Evolutionary conservation across 1,140 invertebrate genomes (phyloP), one percentile per base, ranked within the genome.

Genomic region (Drosophila nigromelanica): DNA sequence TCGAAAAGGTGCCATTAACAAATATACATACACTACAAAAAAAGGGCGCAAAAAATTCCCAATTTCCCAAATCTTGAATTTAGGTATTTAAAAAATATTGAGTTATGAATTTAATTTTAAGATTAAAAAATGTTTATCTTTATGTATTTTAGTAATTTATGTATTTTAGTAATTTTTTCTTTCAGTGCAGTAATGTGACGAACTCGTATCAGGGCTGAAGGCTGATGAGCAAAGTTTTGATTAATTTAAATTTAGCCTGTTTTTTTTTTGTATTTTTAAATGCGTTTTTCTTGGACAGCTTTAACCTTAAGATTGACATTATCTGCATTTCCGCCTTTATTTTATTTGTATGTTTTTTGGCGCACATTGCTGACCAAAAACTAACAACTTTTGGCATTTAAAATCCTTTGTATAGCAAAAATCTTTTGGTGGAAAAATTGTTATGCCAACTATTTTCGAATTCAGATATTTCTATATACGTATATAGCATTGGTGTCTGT

Each of bases 211-310:
- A 11, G 35, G 7, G 33, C 14, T 33, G 37, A 10, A 60, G 58
- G 40, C 55, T 79, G 78, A 78, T 86, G 78, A 59, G 62, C 56
- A 86, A 86, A 86, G 78, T 86, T 86, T 87, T 78, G 66, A 64
- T 86, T 82, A 87, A 56, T 82, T 86, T 87, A 69, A 81, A 71
- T 67, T 63, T 62, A 50, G 27, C 24, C 12, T 1, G 30, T 11
- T 30, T n/a, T 54, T 59, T 59, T 27, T 3, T 37, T 10, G 6
- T 50, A 45, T 43, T 15, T 69, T 61, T 1, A 12, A 40, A 30
- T 8, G 15, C 6, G 10, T 45, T 54, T 55, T 15, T 7, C 15
- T 73, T 40, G 39, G 4, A 3, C 39, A 40, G 39, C 39, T 40
- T 40, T 40, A 40, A 40, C 39, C 39, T 40, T 40, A n/a, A 40